Base-by-base conservation (phyloP, 1,140 invertebrate species). In the Anagrus nilaparvatae region DNA sequence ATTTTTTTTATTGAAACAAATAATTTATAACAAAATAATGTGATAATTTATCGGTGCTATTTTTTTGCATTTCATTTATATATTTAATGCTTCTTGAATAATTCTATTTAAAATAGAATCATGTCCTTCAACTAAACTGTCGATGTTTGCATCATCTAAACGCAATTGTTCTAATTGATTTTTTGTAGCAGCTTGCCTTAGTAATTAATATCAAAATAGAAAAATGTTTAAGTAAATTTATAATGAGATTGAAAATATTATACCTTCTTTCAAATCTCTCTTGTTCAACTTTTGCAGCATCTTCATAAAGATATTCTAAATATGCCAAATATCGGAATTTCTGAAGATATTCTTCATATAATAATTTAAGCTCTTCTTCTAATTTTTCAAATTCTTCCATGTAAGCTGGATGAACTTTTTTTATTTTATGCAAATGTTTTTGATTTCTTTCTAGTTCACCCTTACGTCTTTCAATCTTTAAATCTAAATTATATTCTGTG, bases 341-440 rank as follows among this genome's bases (percentile, higher is more conserved):
- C 34, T 84, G 70, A 23, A 97, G 78, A 67, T 97, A 98, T 44
- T 84, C 76, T 33, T 88, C 78, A 66, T 96, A 97, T 10, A 94
- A 67, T 51, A 75, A 67, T 54, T 85, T 81, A 6, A 97, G 64
- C 59, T 96, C 90, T 30, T 75, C 69, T 66, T 99, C 94, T 9
- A 93, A 72, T 31, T 82, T 80, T 47, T 95, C 90, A 64, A 95
- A 93, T 63, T 99, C 96, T 55, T 95, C 87, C 78, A 97, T 85
- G 62, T 96, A 97, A 1, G 93, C 93, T 4, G 96, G 96, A 30
- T 95, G 88, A 50, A 97, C 93, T 79, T 92, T 93, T 62, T 91
- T 87, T 51, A 99, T 71, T 0, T 94, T 89, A 56, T 87, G 79
- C 27, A 98, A 66, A 39, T 95, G 69, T 63, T 97, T 97, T 57